These are phyloP conservation scores for Holothuria glaberrima DNA, from an alignment of 35 echinoderm and acorn worm species.

Conservation along the genomic window DNA sequence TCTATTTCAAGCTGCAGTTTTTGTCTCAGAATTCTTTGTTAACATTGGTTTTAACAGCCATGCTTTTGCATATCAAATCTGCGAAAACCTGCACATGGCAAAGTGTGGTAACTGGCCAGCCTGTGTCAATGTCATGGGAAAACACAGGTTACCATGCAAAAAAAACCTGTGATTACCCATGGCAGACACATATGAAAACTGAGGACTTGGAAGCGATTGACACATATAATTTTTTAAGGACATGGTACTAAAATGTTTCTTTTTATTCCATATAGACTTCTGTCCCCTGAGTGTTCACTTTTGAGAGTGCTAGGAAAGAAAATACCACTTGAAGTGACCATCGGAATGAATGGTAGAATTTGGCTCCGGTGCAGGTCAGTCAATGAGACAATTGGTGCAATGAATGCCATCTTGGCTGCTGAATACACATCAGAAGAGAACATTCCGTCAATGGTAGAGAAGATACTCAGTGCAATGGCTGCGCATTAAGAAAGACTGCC, in stretches of 20 bases:
- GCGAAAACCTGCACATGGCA: too few relatives aligned
- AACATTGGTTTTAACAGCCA: too few relatives aligned
- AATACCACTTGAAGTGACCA: constrained; percentile 78
- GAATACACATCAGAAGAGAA: constrained; percentile 81
- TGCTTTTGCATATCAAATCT: too few relatives aligned
- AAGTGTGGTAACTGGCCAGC: too few relatives aligned
- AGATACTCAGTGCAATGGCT: constrained; percentile 5
- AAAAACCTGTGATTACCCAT: too few relatives aligned
- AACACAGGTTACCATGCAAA: too few relatives aligned
- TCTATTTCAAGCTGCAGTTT: too few relatives aligned
- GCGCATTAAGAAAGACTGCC: constrained; percentile 12
- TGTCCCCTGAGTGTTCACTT: constrained; percentile 75
- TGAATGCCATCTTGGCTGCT: constrained; percentile 74
- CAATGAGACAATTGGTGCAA: constrained; percentile 58
- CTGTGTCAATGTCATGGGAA: too few relatives aligned
- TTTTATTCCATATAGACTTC: constrained; percentile 59
- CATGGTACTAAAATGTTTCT: not conserved
- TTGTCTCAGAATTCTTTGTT: too few relatives aligned
- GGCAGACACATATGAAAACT: too few relatives aligned
- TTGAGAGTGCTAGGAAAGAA: constrained; percentile 73
- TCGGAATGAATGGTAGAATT: constrained; percentile 91
- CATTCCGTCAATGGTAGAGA: constrained; percentile 76
- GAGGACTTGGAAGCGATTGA: too few relatives aligned
- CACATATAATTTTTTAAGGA: too few relatives aligned
- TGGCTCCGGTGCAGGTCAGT: constrained; percentile 70